These are phyloP conservation scores for Panagrolaimus sp. DNA, from an alignment of 1,140 invertebrate genomes.

Conservation along the genomic window DNA sequence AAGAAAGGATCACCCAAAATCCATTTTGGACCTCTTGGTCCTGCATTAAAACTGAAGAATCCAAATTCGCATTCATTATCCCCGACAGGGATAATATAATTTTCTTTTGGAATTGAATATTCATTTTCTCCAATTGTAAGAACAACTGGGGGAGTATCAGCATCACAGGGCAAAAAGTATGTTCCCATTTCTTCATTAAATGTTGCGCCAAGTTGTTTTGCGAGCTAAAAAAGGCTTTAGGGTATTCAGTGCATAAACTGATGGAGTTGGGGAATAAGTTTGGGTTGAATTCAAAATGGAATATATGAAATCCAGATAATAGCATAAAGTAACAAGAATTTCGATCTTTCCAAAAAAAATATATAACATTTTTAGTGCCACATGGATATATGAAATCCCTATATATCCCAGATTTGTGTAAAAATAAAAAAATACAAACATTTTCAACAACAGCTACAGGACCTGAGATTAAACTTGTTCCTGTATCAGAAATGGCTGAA, in stretches of 20 bases:
- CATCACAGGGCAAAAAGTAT: conserved; percentile 10
- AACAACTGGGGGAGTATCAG: conserved; percentile 7
- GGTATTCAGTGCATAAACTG: too few species aligned
- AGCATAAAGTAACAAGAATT: too few species aligned
- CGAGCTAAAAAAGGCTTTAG: conserved; percentile 14
- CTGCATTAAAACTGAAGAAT: conserved; percentile 21
- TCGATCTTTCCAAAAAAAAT: too few species aligned
- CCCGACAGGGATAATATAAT: conserved; percentile 18
- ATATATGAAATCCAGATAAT: too few species aligned
- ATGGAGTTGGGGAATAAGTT: not conserved
- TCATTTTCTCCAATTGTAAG: conserved; percentile 16
- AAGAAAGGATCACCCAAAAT: conserved; percentile 32
- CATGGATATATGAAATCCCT: too few species aligned
- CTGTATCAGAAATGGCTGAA: conserved; percentile 13
- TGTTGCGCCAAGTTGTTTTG: conserved; percentile 12
- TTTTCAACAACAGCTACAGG: conserved; percentile 15
- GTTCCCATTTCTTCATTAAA: conserved; percentile 17
- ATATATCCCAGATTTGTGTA: too few species aligned
- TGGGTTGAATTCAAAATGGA: not conserved
- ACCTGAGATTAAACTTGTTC: conserved; percentile 9
- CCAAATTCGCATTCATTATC: conserved; percentile 24
- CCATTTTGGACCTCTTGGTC: conserved; percentile 25
- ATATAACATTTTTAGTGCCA: too few species aligned
- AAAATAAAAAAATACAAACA: not conserved
- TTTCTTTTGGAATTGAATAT: conserved; percentile 9